phyloP scores from a whole-genome alignment of 1,140 invertebrate species.

The Trichogramma pretiosum region DNA sequence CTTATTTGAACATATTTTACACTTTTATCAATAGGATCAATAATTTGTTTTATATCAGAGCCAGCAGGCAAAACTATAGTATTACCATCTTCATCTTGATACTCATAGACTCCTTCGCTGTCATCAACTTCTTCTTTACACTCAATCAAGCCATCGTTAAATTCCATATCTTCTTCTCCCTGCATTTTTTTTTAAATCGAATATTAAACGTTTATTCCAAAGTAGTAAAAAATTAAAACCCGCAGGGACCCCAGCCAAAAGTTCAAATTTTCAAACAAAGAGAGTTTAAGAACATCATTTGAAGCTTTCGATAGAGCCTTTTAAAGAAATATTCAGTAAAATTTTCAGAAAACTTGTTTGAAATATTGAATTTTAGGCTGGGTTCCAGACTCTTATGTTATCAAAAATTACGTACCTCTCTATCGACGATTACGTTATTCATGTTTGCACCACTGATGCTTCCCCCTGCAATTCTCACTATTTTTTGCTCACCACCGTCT shows the following conservation, averaged over 20 bases:
- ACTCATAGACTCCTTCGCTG: slow-evolving; percentile 35
- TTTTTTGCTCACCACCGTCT: slow-evolving; percentile 35
- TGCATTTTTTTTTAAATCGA: too few relatives aligned
- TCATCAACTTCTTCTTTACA: slow-evolving; percentile 27
- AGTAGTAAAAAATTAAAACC: too few relatives aligned
- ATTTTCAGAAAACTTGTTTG: too few relatives aligned
- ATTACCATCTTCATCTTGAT: slow-evolving; percentile 36
- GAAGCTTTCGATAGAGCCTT: too few relatives aligned
- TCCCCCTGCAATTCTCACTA: slow-evolving; percentile 35
- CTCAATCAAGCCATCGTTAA: background rate
- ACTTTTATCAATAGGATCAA: slow-evolving; percentile 28
- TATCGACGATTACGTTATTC: slow-evolving; percentile 49
- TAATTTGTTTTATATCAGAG: slow-evolving; percentile 32
- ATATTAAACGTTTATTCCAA: too few relatives aligned
- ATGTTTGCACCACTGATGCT: slow-evolving; percentile 37
- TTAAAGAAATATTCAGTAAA: too few relatives aligned
- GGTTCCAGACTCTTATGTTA: too few relatives aligned
- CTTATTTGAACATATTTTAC: slow-evolving; percentile 40
- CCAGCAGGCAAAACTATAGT: slow-evolving; percentile 36
- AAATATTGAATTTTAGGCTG: too few relatives aligned
- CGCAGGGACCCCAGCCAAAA: too few relatives aligned
- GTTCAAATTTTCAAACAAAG: too few relatives aligned
- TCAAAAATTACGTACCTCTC: slow-evolving; percentile 35
- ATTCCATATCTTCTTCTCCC: background rate
- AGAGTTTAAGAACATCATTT: too few relatives aligned